Base-by-base conservation (phyloP, 2,113 vertebrate species). In the Megalops atlanticus region DNA sequence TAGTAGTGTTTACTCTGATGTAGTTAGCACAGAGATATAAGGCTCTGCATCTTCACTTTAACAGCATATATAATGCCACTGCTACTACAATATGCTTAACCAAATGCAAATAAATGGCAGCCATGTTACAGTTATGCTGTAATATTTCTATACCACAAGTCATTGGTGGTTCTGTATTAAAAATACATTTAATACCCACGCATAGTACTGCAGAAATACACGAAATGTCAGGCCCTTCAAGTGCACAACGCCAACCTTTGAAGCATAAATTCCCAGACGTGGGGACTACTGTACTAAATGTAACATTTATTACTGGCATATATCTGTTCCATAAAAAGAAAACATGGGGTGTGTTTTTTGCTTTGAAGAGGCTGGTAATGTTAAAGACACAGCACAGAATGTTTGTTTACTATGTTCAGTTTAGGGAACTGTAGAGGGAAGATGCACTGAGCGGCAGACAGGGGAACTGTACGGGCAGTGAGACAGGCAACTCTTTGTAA, bases 401-500 rank as follows among this genome's bases (percentile, higher is more conserved):
- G 58, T n/a, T 3, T 41, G 77, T 79, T 77, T 82, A 69, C 75
- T 11, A 10, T 4, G 79, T 10, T 43, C 36, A 54, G 71, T 74
- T 49, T 78, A 80, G 16, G 72, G 40, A 82, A 68, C 39, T 79
- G 36, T 52, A 73, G 41, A 45, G 79, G 78, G 80, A 77, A 15
- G 75, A 73, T 81, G 72, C 58, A 58, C 75, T 81, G 82, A 82
- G 72, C 47, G 35, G 45, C 35, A 18, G n/a, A 71, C 31, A 79
- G 70, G 74, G 39, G 78, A 76, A 84, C 14, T 71, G 27, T 3
- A 72, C 74, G 35, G 77, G 80, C 76, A 78, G 71, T 52, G 77
- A 83, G 52, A 89, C 82, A 87, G 82, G 81, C 64, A 54, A 77
- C 79, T 75, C 82, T 87, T 89, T 89, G 87, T 87, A 71, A 80